Evolutionary conservation across 2,888 invertebrate species (phyloP).

Genomic region (Drosophila silvestris): DNA sequence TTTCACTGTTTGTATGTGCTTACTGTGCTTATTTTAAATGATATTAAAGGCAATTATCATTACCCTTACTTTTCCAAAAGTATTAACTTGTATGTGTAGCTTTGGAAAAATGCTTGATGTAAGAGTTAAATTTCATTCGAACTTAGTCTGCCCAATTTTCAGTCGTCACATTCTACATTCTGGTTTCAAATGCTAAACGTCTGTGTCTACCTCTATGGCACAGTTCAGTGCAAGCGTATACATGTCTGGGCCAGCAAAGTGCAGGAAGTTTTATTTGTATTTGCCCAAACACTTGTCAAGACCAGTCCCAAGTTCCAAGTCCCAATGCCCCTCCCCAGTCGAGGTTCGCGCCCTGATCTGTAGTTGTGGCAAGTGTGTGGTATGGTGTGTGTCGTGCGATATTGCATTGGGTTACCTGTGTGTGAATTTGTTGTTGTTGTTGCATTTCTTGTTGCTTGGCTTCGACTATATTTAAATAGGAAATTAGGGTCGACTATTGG

Average conservation of each 20-base stretch:
- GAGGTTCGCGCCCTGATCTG: not conserved
- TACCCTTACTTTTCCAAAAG: not conserved
- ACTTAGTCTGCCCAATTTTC: conserved; percentile 9
- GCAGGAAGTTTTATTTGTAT: conserved; percentile 59
- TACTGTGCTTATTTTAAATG: not conserved
- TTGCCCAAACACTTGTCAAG: conserved; percentile 59
- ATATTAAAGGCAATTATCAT: not conserved
- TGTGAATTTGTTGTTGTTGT: conserved; percentile 17
- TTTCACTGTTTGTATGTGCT: not conserved
- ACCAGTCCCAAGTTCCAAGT: conserved; percentile 10
- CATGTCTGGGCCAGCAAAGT: conserved; percentile 38
- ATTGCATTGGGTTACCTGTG: conserved; percentile 59
- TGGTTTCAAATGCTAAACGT: conserved; percentile 29
- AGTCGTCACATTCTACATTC: conserved; percentile 24
- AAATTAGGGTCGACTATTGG: conserved; percentile 66
- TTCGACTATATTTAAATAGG: conserved; percentile 67
- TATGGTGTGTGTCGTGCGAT: conserved; percentile 29
- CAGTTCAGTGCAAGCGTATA: conserved; percentile 22
- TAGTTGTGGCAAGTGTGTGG: not conserved
- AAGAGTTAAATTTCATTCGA: not conserved
- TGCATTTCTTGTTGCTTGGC: conserved; percentile 44
- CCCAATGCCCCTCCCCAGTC: not conserved
- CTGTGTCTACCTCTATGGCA: conserved; percentile 9
- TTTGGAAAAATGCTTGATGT: not conserved
- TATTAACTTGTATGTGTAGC: not conserved